phyloP scores from a whole-genome alignment of 2,113 vertebrate species.

The Cyrtonyx montezumae region DNA sequence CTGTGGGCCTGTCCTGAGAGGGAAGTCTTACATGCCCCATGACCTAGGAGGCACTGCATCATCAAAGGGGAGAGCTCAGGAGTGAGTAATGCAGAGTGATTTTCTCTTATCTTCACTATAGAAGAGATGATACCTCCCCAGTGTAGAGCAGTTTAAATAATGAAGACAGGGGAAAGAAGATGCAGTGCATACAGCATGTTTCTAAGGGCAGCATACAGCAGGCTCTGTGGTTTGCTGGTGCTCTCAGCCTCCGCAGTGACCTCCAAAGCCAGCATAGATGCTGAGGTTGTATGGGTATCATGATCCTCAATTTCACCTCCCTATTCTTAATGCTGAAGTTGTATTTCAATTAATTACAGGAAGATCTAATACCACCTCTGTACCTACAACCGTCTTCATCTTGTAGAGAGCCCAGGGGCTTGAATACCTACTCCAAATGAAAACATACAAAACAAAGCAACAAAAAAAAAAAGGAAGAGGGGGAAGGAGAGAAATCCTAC shows the following conservation, averaged over 20 bases:
- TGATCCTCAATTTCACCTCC: accelerated
- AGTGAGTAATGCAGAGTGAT: not conserved
- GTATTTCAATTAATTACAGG: not conserved
- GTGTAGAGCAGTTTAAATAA: not conserved
- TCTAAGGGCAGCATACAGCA: not conserved
- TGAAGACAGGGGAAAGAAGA: not conserved
- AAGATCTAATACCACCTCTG: not conserved
- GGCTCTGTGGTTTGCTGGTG: not conserved
- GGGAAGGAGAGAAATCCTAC: not conserved
- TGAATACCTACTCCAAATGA: accelerated
- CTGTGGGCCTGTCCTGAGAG: not conserved
- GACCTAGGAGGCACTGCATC: not conserved
- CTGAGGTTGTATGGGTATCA: not conserved
- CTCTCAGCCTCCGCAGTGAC: not conserved
- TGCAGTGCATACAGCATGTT: accelerated
- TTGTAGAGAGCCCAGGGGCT: not conserved
- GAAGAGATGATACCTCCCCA: not conserved
- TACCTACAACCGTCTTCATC: not conserved
- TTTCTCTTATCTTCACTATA: not conserved
- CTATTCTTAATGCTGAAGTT: not conserved
- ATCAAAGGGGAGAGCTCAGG: not conserved
- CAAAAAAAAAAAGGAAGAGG: too few relatives aligned
- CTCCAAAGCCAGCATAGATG: not conserved
- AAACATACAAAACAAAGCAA: not conserved
- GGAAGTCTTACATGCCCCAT: not conserved